These are phyloP conservation scores for Donacobius atricapilla DNA, from an alignment of 2,113 vertebrate genomes.

Conservation along the genomic window DNA sequence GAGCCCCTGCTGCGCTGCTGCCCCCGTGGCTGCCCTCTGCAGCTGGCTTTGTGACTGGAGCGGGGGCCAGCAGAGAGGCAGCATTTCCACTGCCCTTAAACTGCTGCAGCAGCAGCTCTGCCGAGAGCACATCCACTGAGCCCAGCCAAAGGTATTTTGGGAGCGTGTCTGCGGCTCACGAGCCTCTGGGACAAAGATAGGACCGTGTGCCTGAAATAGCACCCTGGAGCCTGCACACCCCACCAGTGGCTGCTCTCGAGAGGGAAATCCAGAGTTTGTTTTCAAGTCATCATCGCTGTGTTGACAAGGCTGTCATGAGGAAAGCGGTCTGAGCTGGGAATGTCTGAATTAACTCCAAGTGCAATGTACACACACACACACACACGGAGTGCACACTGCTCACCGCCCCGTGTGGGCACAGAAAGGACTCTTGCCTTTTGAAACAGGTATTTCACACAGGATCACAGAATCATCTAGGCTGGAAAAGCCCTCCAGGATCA, in stretches of 20 bases:
- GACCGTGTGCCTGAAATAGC: neutral
- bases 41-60: neutral
- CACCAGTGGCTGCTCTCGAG: neutral
- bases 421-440: fast-evolving
- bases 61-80: neutral
- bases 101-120: neutral
- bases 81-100: fast-evolving
- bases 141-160: neutral
- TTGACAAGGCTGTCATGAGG: constrained; percentile 28
- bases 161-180: neutral
- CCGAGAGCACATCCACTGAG: fast-evolving
- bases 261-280: constrained; percentile 32
- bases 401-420: fast-evolving
- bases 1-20: fast-evolving
- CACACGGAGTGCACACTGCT: fast-evolving
- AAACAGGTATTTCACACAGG: fast-evolving
- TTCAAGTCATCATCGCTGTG: neutral
- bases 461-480: fast-evolving
- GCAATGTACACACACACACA: neutral
- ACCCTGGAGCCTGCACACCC: neutral
- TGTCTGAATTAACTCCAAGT: neutral
- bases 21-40: fast-evolving
- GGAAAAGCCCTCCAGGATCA: neutral
- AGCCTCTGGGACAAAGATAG: constrained; percentile 24
- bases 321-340: neutral